These are phyloP conservation scores for Lacerta viridis DNA, from an alignment of 2,797 vertebrate genomes.

Conservation along the genomic window DNA sequence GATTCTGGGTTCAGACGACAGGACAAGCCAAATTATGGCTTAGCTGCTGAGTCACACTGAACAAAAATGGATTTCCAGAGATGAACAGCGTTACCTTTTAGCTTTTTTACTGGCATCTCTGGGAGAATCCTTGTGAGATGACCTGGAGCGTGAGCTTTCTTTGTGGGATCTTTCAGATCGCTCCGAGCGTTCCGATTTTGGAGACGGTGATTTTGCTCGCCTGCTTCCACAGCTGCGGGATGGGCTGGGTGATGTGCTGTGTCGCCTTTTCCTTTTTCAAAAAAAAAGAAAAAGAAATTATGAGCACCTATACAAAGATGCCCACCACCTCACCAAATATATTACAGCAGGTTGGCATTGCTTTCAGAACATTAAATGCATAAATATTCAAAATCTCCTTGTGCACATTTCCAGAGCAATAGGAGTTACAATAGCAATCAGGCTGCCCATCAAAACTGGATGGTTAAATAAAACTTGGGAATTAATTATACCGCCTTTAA, in stretches of 20 bases:
- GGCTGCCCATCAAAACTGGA: not conserved
- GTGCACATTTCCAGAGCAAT: not conserved
- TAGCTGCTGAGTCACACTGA: no score
- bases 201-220: conserved; percentile 92
- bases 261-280: conserved; percentile 89
- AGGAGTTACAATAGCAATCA: not conserved
- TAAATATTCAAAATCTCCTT: not conserved
- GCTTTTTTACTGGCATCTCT: conserved; percentile 93
- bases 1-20: no score
- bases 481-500: not conserved
- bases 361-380: not conserved
- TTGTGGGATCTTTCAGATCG: conserved; percentile 93
- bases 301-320: fast-evolving
- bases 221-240: conserved; percentile 89
- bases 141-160: conserved; percentile 89
- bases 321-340: not conserved
- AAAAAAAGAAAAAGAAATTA: not conserved
- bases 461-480: not conserved
- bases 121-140: conserved; percentile 95
- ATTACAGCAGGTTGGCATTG: not conserved
- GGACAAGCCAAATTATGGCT: no score
- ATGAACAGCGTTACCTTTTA: conserved; percentile 87
- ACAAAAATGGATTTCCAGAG: conserved; percentile 9
- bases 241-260: conserved; percentile 93
- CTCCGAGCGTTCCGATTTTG: conserved; percentile 90